Conservation (phyloP, 2,888 invertebrate species). For the Chalcosyrphus nemorum region DNA sequence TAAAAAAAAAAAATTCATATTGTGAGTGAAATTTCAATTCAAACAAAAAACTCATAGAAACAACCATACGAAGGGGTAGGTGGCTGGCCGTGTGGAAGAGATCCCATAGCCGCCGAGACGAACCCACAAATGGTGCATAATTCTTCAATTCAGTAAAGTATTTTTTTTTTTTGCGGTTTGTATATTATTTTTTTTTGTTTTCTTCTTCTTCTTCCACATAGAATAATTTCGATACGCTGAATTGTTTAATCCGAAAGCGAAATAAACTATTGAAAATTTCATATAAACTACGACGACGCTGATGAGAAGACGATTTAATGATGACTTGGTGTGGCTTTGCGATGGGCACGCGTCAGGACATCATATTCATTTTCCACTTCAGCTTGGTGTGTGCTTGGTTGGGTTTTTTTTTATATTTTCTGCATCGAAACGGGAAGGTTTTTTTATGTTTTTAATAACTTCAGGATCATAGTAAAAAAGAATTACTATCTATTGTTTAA, state of each 20-base stretch:
- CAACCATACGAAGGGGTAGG: conserved; percentile 19
- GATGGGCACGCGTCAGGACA: conserved; percentile 1
- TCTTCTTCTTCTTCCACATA: conserved; percentile 38
- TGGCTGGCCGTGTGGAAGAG: not conserved
- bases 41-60: conserved; percentile 34
- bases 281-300: conserved; percentile 59
- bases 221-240: conserved; percentile 55
- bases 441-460: conserved; percentile 16
- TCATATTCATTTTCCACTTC: conserved; percentile 48
- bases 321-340: conserved; percentile 11
- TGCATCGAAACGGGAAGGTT: conserved; percentile 26
- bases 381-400: too few relatives aligned
- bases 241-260: conserved; percentile 51
- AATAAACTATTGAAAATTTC: conserved; percentile 61
- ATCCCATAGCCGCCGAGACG: not conserved
- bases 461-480: conserved; percentile 37
- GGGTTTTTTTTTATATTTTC: conserved; percentile 45
- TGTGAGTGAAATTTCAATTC: conserved; percentile 47
- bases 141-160: conserved; percentile 55
- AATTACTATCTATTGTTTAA: conserved; percentile 30
- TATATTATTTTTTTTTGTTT: conserved; percentile 17
- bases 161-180: conserved; percentile 14
- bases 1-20: conserved; percentile 43
- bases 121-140: conserved; percentile 16
- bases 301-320: conserved; percentile 33